Conservation (phyloP, 1,140 invertebrate species). For the Rhysida immarginata region DNA sequence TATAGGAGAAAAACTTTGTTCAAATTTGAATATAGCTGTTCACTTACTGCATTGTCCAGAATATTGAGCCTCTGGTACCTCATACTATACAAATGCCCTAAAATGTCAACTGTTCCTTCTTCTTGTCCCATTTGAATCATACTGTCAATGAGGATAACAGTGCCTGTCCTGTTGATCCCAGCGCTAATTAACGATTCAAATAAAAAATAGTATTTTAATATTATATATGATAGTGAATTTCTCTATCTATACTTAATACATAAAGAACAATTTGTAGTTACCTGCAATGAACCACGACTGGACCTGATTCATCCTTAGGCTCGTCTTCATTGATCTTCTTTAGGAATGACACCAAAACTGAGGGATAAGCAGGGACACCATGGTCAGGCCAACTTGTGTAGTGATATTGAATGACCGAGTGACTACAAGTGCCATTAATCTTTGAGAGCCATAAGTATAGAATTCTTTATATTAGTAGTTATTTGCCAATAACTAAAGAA, state of each 20-base stretch:
- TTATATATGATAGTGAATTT: too few relatives aligned
- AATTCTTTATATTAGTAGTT: too few relatives aligned
- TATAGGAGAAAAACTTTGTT: too few relatives aligned
- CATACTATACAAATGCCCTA: background rate
- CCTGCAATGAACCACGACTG: background rate
- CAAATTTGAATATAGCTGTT: too few relatives aligned
- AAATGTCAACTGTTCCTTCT: background rate
- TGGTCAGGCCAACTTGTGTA: conserved; percentile 94
- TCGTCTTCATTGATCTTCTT: conserved; percentile 50
- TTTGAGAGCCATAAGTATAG: too few relatives aligned
- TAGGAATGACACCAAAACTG: conserved; percentile 89
- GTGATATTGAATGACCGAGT: conserved; percentile 98
- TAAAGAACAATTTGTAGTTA: too few relatives aligned
- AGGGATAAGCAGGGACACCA: conserved; percentile 75
- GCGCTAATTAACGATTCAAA: background rate
- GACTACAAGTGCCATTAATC: too few relatives aligned
- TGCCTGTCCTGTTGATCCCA: background rate
- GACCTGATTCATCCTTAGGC: too few relatives aligned
- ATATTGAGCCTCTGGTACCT: background rate
- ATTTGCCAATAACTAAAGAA: too few relatives aligned
- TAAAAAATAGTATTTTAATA: too few relatives aligned
- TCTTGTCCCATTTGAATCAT: background rate
- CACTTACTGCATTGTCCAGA: background rate
- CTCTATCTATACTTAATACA: too few relatives aligned
- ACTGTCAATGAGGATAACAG: background rate